Evolutionary conservation across 2,797 vertebrate species (phyloP).

Genomic region (Heliangelus exortis): DNA sequence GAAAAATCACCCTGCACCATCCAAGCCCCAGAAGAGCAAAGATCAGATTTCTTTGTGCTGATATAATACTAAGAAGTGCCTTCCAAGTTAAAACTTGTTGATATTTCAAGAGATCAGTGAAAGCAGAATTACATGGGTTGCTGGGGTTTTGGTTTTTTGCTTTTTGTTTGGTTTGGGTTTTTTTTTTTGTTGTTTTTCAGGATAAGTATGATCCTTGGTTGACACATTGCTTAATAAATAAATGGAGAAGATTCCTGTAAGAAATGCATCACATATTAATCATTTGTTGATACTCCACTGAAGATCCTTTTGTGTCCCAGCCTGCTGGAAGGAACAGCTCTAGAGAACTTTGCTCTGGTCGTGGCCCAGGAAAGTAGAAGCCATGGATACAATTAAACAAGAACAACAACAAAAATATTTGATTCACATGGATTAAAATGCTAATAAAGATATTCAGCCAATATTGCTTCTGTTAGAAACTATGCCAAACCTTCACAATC

Average conservation of each 20-base stretch:
- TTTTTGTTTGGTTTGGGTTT: not conserved
- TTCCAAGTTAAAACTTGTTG: not conserved
- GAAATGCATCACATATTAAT: not conserved
- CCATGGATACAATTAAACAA: not conserved
- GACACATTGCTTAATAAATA: not conserved
- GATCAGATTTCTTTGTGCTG: not conserved
- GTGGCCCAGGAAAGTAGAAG: not conserved
- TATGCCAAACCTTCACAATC: not conserved
- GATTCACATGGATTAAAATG: not conserved
- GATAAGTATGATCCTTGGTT: not conserved
- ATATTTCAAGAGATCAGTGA: not conserved
- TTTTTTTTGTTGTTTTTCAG: not conserved
- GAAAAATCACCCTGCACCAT: not conserved
- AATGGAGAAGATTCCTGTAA: not conserved
- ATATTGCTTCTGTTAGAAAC: not conserved
- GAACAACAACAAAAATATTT: not conserved
- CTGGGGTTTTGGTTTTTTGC: no score
- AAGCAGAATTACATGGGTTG: not conserved
- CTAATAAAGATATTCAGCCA: not conserved
- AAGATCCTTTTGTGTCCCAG: not conserved
- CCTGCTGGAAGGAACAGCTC: not conserved
- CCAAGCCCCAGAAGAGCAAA: not conserved
- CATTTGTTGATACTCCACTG: not conserved
- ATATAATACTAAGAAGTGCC: not conserved
- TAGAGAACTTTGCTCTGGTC: slow-evolving; percentile 22